Conservation (phyloP, 2,113 vertebrate genomes). For the Thomomys bottae region DNA sequence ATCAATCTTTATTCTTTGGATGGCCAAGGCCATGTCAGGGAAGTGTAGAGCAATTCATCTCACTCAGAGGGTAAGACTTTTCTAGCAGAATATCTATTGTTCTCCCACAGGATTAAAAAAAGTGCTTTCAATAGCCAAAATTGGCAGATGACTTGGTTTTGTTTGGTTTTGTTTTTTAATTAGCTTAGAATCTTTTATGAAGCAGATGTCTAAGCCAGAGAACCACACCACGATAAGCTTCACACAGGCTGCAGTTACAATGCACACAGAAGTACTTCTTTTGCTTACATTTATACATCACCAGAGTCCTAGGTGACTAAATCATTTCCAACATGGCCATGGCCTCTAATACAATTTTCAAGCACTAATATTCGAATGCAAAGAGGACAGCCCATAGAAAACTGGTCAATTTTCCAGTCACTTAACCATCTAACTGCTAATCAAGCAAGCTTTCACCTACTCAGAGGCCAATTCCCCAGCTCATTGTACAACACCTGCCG, state of each 20-base stretch:
- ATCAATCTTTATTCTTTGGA: not conserved
- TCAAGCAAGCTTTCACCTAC: not conserved
- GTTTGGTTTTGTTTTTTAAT: not conserved
- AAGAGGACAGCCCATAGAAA: not conserved
- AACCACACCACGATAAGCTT: not conserved
- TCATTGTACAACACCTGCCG: not conserved
- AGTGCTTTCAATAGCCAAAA: not conserved
- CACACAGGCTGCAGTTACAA: not conserved
- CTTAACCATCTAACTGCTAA: not conserved
- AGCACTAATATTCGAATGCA: not conserved
- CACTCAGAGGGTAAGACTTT: not conserved
- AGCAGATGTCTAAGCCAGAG: not conserved
- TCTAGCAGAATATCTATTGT: slow-evolving; percentile 37
- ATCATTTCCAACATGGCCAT: not conserved
- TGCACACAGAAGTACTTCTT: not conserved
- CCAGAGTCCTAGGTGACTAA: not conserved
- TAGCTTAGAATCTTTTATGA: not conserved
- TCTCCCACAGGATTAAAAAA: not conserved
- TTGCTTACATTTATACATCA: not conserved
- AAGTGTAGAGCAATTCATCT: not conserved
- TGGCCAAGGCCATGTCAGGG: not conserved
- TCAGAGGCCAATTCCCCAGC: not conserved
- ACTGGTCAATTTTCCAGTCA: not conserved
- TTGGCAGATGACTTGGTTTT: not conserved
- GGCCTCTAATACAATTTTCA: not conserved